Conservation (phyloP, 2,888 invertebrate species). For the Stenotaenia linearis region DNA sequence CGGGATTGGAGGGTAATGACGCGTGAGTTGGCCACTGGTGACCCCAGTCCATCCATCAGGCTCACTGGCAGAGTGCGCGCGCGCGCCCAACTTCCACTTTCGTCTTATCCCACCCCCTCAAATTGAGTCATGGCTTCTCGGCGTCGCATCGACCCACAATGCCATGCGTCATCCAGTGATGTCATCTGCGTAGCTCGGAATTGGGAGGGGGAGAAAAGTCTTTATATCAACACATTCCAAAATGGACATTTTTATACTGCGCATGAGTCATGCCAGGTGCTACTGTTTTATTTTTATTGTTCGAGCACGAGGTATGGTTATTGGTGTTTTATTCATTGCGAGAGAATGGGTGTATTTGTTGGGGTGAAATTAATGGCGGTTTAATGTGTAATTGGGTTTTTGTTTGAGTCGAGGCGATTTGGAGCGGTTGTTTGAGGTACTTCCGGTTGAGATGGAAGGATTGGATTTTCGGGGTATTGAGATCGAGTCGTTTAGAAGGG, state of each 20-base stretch:
- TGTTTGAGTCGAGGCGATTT: background rate
- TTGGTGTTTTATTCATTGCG: background rate
- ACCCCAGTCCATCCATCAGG: slow-evolving; percentile 24
- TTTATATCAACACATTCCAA: background rate
- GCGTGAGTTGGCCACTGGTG: slow-evolving; percentile 20
- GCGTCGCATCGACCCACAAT: background rate
- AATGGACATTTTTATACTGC: background rate
- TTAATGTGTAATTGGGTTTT: background rate
- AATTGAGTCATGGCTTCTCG: slow-evolving; percentile 16
- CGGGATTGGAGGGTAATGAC: slow-evolving; percentile 22
- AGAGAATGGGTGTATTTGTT: too few relatives aligned
- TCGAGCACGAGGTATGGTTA: background rate
- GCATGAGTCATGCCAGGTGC: background rate
- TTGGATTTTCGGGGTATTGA: too few relatives aligned
- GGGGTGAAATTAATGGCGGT: too few relatives aligned
- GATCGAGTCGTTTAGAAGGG: too few relatives aligned
- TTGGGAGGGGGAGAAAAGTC: background rate
- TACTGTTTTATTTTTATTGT: background rate
- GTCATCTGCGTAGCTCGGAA: background rate
- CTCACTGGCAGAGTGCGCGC: background rate
- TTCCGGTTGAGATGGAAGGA: too few relatives aligned
- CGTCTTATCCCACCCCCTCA: background rate
- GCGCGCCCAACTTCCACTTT: slow-evolving; percentile 19
- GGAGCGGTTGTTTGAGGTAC: too few relatives aligned
- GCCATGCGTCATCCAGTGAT: slow-evolving; percentile 24